Percentiles rank a stretch among this genome's conserved stretches.
These are phyloP conservation scores for Haemorhous mexicanus DNA, from an alignment of 2,113 vertebrate genomes.

Conservation along the genomic window DNA sequence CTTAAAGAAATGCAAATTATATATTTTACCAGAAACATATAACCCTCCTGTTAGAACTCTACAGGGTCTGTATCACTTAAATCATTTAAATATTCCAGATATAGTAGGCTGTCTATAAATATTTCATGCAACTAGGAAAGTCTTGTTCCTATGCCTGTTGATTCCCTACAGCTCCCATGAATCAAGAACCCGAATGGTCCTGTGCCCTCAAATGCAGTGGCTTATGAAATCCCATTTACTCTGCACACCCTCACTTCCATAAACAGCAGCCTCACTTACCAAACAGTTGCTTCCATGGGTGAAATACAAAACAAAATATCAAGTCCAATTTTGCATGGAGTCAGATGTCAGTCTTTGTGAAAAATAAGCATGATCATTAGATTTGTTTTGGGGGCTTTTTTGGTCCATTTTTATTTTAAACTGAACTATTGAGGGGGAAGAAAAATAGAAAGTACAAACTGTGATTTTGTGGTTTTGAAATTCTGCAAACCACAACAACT, in stretches of 20 bases:
- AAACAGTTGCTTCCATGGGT: not conserved
- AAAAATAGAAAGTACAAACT: not conserved
- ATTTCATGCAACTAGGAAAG: not conserved
- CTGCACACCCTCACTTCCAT: not conserved
- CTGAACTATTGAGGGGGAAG: not conserved
- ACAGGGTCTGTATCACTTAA: not conserved
- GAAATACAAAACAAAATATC: not conserved
- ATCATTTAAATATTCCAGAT: not conserved
- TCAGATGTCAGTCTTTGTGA: not conserved
- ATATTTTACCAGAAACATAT: not conserved
- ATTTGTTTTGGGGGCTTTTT: rapidly evolving
- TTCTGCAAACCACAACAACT: not conserved
- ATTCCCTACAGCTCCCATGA: not conserved
- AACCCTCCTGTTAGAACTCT: not conserved
- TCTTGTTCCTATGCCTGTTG: not conserved
- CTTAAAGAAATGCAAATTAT: not conserved
- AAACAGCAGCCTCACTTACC: not conserved
- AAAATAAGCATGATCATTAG: not conserved
- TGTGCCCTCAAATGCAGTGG: not conserved
- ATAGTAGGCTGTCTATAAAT: not conserved
- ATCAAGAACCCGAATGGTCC: not conserved
- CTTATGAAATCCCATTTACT: not conserved
- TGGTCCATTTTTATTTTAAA: not conserved
- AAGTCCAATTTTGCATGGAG: not conserved
- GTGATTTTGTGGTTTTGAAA: not conserved